Conservation (phyloP, 2,113 vertebrate species). For the Pogonocichla stellata region DNA sequence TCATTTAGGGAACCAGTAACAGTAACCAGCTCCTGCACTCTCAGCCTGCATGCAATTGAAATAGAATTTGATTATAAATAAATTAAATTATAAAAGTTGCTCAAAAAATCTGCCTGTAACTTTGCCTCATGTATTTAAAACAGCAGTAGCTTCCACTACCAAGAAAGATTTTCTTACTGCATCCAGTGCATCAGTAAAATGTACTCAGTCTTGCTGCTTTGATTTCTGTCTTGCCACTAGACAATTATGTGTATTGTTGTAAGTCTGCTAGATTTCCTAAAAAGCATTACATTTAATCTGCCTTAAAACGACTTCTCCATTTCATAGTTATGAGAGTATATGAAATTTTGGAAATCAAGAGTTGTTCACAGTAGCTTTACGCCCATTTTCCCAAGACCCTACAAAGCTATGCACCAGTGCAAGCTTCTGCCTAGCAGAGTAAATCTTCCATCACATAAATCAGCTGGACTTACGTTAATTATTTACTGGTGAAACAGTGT, state of each 20-base stretch:
- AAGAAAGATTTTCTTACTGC: neutral
- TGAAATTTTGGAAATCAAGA: neutral
- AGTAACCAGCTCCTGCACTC: neutral
- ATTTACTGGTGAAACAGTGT: neutral
- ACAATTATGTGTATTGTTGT: neutral
- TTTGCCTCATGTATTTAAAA: neutral
- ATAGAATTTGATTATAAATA: conserved; percentile 26
- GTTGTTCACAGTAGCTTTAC: neutral
- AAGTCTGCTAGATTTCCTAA: neutral
- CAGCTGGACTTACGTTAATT: neutral
- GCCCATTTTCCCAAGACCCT: neutral
- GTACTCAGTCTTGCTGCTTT: neutral
- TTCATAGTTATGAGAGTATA: neutral
- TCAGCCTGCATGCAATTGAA: neutral
- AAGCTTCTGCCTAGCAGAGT: neutral
- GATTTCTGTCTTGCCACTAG: neutral
- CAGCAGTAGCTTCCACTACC: neutral
- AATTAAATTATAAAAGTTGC: conserved; percentile 27
- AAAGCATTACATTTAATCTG: neutral
- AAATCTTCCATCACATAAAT: neutral
- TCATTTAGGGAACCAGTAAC: conserved; percentile 26
- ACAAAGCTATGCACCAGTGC: neutral
- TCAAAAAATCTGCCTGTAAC: neutral
- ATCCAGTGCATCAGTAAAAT: neutral
- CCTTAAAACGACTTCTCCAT: neutral